phyloP scores from a whole-genome alignment of 2,797 vertebrate genomes.

The Numenius phaeopus region DNA sequence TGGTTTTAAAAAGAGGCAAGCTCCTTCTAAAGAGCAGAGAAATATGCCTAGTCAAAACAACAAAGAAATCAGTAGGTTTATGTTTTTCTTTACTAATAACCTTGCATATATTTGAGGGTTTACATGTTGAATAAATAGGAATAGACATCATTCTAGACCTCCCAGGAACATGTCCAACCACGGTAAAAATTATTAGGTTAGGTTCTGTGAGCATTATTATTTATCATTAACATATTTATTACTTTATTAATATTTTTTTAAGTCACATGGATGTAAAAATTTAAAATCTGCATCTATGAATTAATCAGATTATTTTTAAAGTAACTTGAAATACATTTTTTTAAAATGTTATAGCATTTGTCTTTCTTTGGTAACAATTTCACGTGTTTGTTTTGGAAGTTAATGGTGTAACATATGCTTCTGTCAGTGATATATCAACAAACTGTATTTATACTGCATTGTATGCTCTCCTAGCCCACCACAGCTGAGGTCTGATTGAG shows the following conservation, averaged over 20 bases:
- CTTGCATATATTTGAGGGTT: background rate
- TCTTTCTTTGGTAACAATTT: conserved; percentile 41
- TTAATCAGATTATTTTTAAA: background rate
- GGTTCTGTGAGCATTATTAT: background rate
- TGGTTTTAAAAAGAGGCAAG: background rate
- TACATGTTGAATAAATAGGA: background rate
- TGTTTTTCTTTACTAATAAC: background rate
- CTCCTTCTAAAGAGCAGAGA: background rate
- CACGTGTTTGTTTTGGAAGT: conserved; percentile 65
- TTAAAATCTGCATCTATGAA: background rate
- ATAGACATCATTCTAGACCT: background rate
- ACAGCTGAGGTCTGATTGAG: conserved; percentile 71
- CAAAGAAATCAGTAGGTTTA: background rate
- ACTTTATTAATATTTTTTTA: background rate
- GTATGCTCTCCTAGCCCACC: conserved; percentile 17
- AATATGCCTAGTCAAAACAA: background rate
- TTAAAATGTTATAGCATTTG: background rate
- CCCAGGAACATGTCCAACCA: background rate
- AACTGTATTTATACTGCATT: conserved; percentile 48
- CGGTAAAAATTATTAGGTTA: background rate
- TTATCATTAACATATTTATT: background rate
- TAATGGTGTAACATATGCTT: conserved; percentile 57
- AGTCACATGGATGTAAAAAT: background rate
- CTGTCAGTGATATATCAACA: conserved; percentile 62
- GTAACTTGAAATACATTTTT: conserved; percentile 6